Evolutionary conservation across 2,888 invertebrate genomes (phyloP).

Genomic region (Acanthopleura granulata): DNA sequence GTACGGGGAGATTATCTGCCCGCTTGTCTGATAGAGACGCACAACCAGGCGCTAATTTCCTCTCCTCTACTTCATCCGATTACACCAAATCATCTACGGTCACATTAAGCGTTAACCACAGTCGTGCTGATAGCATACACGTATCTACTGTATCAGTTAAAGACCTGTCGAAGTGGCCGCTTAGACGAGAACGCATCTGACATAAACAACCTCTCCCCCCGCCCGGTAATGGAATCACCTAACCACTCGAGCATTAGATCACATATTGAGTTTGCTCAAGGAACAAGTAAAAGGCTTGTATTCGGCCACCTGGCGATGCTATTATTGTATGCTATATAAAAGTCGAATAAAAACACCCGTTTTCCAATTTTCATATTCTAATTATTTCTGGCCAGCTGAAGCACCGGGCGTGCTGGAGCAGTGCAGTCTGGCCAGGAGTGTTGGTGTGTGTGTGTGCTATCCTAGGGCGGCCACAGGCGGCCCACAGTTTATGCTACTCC

Average conservation of each 20-base stretch:
- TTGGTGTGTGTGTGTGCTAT: constrained; percentile 6
- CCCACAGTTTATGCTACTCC: constrained; percentile 10
- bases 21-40: too few species aligned
- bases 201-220: constrained; percentile 3
- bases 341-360: constrained; percentile 34
- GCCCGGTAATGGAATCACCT: constrained; percentile 26
- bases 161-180: background rate
- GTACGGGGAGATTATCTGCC: too few species aligned
- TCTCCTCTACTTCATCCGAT: background rate
- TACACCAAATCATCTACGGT: background rate
- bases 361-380: constrained; percentile 43
- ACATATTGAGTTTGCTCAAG: constrained; percentile 40
- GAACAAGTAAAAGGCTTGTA: constrained; percentile 30
- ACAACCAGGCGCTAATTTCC: too few species aligned
- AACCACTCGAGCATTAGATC: constrained; percentile 37
- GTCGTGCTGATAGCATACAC: background rate
- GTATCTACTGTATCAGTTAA: background rate
- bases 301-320: constrained; percentile 40
- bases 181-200: background rate
- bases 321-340: constrained; percentile 33
- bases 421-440: background rate
- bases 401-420: background rate
- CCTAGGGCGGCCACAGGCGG: constrained; percentile 14
- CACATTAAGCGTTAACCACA: background rate
- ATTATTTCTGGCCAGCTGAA: constrained; percentile 28